Conservation (phyloP, 1,140 invertebrate species). For the Procambarus clarkii region DNA sequence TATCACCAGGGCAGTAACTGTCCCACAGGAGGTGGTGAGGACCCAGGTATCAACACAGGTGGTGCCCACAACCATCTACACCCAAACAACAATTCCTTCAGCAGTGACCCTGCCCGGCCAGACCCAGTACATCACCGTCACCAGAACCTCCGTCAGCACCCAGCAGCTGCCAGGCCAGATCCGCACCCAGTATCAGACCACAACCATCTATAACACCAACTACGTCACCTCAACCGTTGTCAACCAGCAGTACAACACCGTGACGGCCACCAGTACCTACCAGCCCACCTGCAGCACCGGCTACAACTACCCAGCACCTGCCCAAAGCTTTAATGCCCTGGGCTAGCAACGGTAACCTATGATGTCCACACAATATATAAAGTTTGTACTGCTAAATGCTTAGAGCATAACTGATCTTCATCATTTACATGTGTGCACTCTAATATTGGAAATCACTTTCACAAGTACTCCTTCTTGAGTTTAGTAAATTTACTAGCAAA, state of each 20-base stretch:
- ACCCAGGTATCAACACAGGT: no score
- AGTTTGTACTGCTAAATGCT: neutral
- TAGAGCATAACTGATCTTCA: neutral
- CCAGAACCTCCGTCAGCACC: constrained; percentile 35
- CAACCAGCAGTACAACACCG: constrained; percentile 54
- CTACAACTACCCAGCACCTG: constrained; percentile 58
- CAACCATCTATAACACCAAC: constrained; percentile 55
- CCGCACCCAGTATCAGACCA: constrained; percentile 59
- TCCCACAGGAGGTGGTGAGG: constrained; percentile 47
- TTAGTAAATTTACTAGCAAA: neutral
- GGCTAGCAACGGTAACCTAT: neutral
- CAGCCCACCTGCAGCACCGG: constrained; percentile 47
- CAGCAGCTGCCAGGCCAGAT: constrained; percentile 54
- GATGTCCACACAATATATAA: neutral
- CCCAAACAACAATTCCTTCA: constrained; percentile 37
- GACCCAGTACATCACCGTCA: constrained; percentile 56
- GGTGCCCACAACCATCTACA: constrained; percentile 57
- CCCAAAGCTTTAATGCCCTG: constrained; percentile 16
- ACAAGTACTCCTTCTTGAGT: neutral
- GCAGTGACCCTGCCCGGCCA: constrained; percentile 35
- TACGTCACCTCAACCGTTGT: constrained; percentile 57
- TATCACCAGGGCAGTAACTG: constrained; percentile 41
- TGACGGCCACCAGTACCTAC: constrained; percentile 46
- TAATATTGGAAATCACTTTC: neutral
- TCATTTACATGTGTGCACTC: neutral